Evolutionary conservation across 2,888 invertebrate genomes (phyloP), one percentile per base, ranked within the genome.

Genomic region (Drosophila testacea): DNA sequence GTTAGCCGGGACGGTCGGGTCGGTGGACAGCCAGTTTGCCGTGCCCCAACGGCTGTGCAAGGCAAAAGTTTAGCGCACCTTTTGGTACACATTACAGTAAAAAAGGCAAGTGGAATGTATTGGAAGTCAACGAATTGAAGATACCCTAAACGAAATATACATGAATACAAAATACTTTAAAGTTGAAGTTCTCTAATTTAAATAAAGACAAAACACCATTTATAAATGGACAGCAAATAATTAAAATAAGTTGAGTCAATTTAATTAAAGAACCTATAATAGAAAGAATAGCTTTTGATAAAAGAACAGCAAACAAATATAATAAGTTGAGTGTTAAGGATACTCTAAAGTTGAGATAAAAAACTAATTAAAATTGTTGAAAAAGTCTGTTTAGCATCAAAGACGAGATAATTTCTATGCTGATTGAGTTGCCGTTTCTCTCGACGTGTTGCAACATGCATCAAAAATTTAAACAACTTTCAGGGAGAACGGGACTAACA

Each of bases 11-110:
- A 52, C 39, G 1, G 27, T 32, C 5, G 30, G 34, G 28, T 9
- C 11, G 36, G 32, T 32, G 32, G 32, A 34, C 39, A 39, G 6
- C 46, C 46, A 22, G 47, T 32, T 36, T 52, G 78, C 54, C 44
- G 7, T 46, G 55, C 44, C 59, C 70, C 70, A 48, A 51, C 42
- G 61, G 56, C 62, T 50, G 57, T 41, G 41, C 42, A 32, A 27
- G 62, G 70, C 46, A 66, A 72, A 83, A 83, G 81, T 86, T 83
- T 71, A 59, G 68, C 64, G 61, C 79, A 81, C 87, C 79, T 81
- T 78, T 83, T 86, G 70, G 69, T 67, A 64, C 69, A 81, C 39
- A 80, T 78, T 78, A 65, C 68, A 51, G 44, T 16, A 65, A 38
- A 39, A n/a, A 60, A 50, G 28, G 22, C 9, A 4, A 13, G 13